These are phyloP conservation scores for Calcarius ornatus DNA, from an alignment of 2,113 vertebrate species.

Conservation along the genomic window DNA sequence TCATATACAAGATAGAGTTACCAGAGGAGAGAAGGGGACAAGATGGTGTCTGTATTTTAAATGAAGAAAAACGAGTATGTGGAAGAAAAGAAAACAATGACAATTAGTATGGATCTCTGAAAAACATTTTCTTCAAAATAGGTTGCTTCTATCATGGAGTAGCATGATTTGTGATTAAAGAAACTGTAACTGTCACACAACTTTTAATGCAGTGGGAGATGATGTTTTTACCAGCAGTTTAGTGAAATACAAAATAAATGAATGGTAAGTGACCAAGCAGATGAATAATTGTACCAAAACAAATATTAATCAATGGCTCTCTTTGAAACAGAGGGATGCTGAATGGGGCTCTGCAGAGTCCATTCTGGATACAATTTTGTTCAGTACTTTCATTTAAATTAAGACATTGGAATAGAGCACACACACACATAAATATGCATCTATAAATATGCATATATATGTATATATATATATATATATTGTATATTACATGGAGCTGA, in stretches of 20 bases:
- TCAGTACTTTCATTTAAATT: neutral
- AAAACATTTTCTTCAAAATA: neutral
- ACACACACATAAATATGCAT: neutral
- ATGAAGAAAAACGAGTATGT: neutral
- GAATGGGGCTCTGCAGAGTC: neutral
- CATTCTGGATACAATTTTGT: neutral
- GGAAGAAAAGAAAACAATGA: neutral
- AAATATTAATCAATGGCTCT: neutral
- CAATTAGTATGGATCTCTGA: neutral
- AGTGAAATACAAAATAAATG: neutral
- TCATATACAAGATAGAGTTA: neutral
- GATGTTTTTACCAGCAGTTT: neutral
- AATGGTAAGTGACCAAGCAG: neutral
- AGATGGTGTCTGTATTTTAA: neutral
- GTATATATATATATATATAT: too few species aligned
- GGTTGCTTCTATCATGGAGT: neutral
- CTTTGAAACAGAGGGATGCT: neutral
- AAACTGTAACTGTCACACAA: neutral
- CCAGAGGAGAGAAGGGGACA: neutral
- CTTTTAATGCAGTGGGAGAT: neutral
- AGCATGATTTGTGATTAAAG: neutral
- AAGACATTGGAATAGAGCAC: neutral
- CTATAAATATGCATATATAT: neutral
- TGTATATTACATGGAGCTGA: neutral
- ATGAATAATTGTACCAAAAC: neutral